phyloP scores from a whole-genome alignment of 2,113 vertebrate species.

The Pipa parva region DNA sequence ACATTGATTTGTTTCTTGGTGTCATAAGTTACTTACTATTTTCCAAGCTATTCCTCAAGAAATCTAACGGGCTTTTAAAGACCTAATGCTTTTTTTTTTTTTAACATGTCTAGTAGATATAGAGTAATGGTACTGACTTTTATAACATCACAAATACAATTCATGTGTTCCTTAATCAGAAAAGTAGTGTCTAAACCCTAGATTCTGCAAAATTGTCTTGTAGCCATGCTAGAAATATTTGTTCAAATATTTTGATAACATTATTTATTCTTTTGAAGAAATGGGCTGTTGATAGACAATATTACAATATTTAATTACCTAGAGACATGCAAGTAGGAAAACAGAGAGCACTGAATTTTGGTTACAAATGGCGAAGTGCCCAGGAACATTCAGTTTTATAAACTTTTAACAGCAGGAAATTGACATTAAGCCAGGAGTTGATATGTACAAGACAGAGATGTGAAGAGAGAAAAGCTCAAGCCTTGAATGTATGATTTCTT shows the following conservation, averaged over 20 bases:
- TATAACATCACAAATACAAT: no score
- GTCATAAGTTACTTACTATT: no score
- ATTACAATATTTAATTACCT: constrained; percentile 34
- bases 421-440: constrained; percentile 35
- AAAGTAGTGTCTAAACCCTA: no score
- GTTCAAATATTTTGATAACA: background rate
- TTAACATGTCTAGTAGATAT: no score
- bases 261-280: constrained; percentile 20
- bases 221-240: background rate
- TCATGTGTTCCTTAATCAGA: no score
- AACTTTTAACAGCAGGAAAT: constrained; percentile 42
- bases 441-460: constrained; percentile 29
- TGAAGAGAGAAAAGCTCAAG: constrained; percentile 19
- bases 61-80: no score
- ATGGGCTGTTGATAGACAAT: constrained; percentile 26
- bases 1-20: no score
- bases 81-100: no score
- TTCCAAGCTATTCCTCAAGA: no score
- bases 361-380: constrained; percentile 24
- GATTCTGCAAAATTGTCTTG: no score
- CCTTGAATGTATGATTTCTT: constrained; percentile 31
- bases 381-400: constrained; percentile 41
- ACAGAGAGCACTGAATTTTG: constrained; percentile 23
- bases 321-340: constrained; percentile 31
- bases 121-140: no score